Percentiles rank a stretch among this genome's conserved stretches.
Conservation (phyloP, 2,113 vertebrate genomes). For the Taurulus bubalis region DNA sequence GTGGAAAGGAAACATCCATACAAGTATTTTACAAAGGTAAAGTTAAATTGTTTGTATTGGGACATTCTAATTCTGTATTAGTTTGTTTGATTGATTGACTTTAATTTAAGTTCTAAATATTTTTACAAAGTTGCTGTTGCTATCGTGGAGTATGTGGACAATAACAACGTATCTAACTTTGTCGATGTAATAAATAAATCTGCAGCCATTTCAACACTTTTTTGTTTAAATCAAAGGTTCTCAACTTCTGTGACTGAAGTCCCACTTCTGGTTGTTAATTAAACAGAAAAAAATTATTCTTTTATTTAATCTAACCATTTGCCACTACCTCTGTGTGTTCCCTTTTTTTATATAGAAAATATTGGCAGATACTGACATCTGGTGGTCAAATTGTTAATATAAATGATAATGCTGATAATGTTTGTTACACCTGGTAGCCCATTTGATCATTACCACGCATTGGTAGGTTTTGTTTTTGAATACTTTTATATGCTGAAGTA, state of each 20-base stretch:
- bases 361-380: neutral
- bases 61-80: neutral
- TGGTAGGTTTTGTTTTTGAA: neutral
- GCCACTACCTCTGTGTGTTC: neutral
- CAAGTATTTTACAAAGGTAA: slow-evolving; percentile 73
- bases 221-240: too few species aligned
- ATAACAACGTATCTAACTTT: neutral
- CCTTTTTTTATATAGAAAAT: neutral
- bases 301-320: too few species aligned
- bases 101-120: neutral
- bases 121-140: neutral
- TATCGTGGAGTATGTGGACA: neutral
- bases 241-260: too few species aligned
- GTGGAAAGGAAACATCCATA: slow-evolving; percentile 69
- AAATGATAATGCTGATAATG: neutral
- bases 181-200: neutral
- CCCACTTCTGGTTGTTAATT: too few species aligned
- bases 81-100: neutral
- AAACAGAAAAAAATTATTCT: too few species aligned
- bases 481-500: neutral
- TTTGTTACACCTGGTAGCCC: neutral
- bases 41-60: neutral
- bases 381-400: neutral
- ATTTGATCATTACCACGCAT: neutral
- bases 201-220: neutral